Conservation (phyloP, 1,140 invertebrate genomes). For the Anadara kagoshimensis region DNA sequence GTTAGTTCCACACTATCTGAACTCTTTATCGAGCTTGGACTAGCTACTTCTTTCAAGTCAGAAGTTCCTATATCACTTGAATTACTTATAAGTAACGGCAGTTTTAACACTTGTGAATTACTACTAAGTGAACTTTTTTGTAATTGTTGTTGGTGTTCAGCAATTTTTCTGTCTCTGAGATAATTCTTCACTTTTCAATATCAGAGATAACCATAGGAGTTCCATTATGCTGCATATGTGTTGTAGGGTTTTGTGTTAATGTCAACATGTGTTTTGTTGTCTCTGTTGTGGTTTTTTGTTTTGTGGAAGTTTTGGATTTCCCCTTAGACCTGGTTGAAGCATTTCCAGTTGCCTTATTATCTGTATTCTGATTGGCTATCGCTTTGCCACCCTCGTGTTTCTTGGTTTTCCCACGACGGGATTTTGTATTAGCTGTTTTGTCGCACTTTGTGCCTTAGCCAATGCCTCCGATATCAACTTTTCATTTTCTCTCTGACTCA, state of each 20-base stretch:
- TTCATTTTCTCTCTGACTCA: not conserved
- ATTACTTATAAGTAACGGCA: conserved; percentile 9
- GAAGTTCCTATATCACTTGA: not conserved
- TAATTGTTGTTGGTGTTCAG: not conserved
- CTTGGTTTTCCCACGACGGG: conserved; percentile 7
- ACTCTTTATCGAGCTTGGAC: conserved; percentile 21
- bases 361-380: conserved; percentile 2
- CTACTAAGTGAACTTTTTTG: no score
- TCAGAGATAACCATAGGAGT: not conserved
- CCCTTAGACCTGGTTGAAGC: not conserved
- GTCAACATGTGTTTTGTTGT: no score
- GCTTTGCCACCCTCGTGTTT: not conserved
- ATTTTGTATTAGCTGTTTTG: conserved; percentile 16
- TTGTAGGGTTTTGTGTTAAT: not conserved
- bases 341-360: not conserved
- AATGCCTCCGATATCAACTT: not conserved
- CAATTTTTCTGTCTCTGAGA: not conserved
- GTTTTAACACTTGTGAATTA: not conserved
- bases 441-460: not conserved
- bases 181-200: not conserved
- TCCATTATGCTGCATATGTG: not conserved
- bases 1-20: conserved; percentile 32
- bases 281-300: not conserved
- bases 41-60: not conserved
- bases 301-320: not conserved